Evolutionary conservation across 2,888 invertebrate genomes (phyloP), one percentile per base, ranked within the genome.

Genomic region (Neoitamus cyanurus): DNA sequence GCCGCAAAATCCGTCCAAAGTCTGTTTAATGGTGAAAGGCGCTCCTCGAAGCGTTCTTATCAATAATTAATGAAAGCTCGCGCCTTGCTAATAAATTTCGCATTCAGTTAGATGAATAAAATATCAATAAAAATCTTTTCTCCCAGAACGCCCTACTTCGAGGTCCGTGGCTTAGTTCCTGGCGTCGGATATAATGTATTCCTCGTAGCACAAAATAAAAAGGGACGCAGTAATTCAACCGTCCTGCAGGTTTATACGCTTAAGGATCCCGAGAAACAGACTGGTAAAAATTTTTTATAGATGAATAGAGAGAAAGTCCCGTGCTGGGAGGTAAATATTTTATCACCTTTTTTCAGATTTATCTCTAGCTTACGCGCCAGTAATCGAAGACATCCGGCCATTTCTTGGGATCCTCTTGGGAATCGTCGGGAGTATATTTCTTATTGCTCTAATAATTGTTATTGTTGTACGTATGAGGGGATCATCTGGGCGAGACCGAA

Each of bases 231-330:
- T 90, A 93, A 94, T 87, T 92, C 93, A 70, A 93, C 93, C 77
- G 92, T 93, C 70, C 90, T 96, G 83, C 93, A 94, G 88, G 94
- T 95, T n/a, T 94, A 93, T 88, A 96, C 95, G 1, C 91, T 95
- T 73, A 95, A 95, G 90, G 93, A 94, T 86, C 95, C 95, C 28
- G 95, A 95, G 89, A 94, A 94, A 90, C 94, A 94, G 89, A 94
- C 94, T 90, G 95, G 95, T 94, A 88, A 89, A 88, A 88, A 42
- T 42, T 42, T n/a, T 75, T 36, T 15, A 42, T 70, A 31, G 15
- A 46, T 70, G 37, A 58, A 58, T 46, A 5, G 31, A 31, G 31
- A 31, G 31, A 31, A 31, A 42, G 20, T 25, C 28, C 37, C 11
- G 4, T 31, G 58, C n/a, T n/a, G 7, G 6, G 11, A 82, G 37